These are phyloP conservation scores for Sphaerophoria rueppellii DNA, from an alignment of 2,888 invertebrate species.

Conservation along the genomic window DNA sequence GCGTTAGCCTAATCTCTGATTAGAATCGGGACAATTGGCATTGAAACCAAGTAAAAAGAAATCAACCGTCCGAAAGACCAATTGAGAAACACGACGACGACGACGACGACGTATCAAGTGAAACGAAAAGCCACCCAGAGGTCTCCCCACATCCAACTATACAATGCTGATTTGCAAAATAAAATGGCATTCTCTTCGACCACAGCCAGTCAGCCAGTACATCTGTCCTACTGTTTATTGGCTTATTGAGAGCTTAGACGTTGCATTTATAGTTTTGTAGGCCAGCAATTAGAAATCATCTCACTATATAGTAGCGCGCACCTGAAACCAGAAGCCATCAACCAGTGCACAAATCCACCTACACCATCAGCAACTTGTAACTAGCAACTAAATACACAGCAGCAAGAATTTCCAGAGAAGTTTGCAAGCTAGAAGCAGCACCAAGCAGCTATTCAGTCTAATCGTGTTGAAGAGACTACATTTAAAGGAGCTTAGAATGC, in stretches of 20 bases:
- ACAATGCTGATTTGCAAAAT: conserved; percentile 35
- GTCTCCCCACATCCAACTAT: conserved; percentile 26
- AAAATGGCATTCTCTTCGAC: conserved; percentile 54
- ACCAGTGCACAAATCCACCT: conserved; percentile 61
- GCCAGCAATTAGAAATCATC: conserved; percentile 73
- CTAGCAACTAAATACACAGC: background rate
- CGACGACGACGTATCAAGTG: conserved; percentile 52
- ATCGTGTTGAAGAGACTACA: conserved; percentile 61
- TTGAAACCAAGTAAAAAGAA: conserved; percentile 26
- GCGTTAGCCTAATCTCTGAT: conserved; percentile 58
- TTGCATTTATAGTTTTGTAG: conserved; percentile 64
- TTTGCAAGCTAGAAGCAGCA: background rate
- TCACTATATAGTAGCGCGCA: conserved; percentile 57
- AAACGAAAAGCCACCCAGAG: conserved; percentile 70
- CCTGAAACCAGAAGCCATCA: conserved; percentile 68
- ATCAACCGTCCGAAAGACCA: background rate
- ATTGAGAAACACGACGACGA: background rate
- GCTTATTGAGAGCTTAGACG: conserved; percentile 68
- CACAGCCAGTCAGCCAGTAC: conserved; percentile 26
- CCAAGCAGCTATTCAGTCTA: conserved; percentile 21
- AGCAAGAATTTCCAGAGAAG: background rate
- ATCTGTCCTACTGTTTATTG: conserved; percentile 52
- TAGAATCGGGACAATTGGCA: conserved; percentile 66
- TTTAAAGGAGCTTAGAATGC: conserved; percentile 55
- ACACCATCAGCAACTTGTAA: conserved; percentile 30